Conservation (phyloP, 2,113 vertebrate genomes). For the Calyptommatus sinebrachiatus region DNA sequence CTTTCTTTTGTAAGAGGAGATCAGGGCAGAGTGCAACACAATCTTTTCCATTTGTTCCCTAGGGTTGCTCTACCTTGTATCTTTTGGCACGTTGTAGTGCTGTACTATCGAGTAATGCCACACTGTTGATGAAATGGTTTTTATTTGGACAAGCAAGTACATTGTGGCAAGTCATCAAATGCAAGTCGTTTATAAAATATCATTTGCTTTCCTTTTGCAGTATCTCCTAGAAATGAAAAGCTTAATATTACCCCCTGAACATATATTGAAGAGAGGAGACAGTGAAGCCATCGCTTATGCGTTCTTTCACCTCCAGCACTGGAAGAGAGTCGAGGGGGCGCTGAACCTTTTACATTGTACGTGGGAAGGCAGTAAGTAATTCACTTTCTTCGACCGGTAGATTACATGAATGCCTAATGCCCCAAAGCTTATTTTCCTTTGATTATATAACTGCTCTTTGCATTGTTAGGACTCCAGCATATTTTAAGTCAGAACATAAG, state of each 20-base stretch:
- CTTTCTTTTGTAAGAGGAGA: too few relatives aligned
- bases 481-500: neutral
- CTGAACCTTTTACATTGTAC: conserved; percentile 98
- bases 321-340: conserved; percentile 97
- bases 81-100: conserved; percentile 44
- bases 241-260: conserved; percentile 96
- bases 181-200: conserved; percentile 42
- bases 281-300: conserved; percentile 97
- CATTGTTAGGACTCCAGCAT: neutral
- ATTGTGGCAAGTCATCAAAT: conserved; percentile 34
- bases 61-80: conserved; percentile 23
- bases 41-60: too few relatives aligned
- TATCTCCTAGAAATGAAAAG: conserved; percentile 99
- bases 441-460: neutral
- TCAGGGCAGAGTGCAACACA: too few relatives aligned
- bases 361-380: conserved; percentile 98
- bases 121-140: conserved; percentile 45
- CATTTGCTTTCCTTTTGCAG: conserved; percentile 73
- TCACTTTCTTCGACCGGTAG: conserved; percentile 59
- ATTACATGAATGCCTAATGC: conserved; percentile 10
- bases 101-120: conserved; percentile 51
- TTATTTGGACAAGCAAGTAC: conserved; percentile 38
- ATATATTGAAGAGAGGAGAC: conserved; percentile 98
- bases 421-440: too few relatives aligned
- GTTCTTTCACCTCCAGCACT: conserved; percentile 98